Conservation (phyloP, 1,140 invertebrate genomes). For the Eurosta solidaginis region DNA sequence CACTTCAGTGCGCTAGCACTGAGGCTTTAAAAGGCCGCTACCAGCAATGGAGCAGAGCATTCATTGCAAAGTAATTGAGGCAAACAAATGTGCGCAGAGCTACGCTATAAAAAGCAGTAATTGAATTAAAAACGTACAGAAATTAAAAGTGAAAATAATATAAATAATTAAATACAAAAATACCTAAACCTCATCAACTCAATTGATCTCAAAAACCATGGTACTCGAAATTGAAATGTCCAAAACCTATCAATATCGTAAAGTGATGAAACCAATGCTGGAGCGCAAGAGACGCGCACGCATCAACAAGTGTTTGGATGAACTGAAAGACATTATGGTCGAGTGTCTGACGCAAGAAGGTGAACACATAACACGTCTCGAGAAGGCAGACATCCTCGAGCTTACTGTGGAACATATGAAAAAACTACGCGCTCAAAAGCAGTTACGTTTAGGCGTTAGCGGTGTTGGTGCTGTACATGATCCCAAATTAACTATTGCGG, state of each 20-base stretch:
- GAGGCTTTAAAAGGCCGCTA: background rate
- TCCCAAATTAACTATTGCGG: constrained; percentile 63
- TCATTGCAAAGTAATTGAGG: background rate
- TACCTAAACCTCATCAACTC: too few relatives aligned
- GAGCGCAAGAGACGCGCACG: constrained; percentile 86
- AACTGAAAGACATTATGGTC: constrained; percentile 83
- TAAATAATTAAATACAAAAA: background rate
- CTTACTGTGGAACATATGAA: constrained; percentile 84
- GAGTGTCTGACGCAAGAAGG: constrained; percentile 65
- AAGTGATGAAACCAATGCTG: constrained; percentile 79
- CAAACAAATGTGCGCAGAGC: background rate
- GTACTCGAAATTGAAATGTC: constrained; percentile 61
- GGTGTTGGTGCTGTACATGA: constrained; percentile 33
- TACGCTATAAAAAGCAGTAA: too few relatives aligned
- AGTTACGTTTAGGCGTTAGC: constrained; percentile 55
- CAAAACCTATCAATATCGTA: constrained; percentile 67
- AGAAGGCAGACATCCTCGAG: constrained; percentile 90
- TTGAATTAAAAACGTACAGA: background rate
- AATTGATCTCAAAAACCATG: constrained; percentile 39
- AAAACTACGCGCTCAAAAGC: constrained; percentile 71
- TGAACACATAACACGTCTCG: constrained; percentile 81
- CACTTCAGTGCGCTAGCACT: background rate
- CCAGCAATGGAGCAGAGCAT: background rate
- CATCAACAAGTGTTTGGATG: constrained; percentile 85
- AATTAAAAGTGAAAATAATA: background rate